These are phyloP conservation scores for Neopipo cinnamomea DNA, from an alignment of 2,113 vertebrate genomes.

Conservation along the genomic window DNA sequence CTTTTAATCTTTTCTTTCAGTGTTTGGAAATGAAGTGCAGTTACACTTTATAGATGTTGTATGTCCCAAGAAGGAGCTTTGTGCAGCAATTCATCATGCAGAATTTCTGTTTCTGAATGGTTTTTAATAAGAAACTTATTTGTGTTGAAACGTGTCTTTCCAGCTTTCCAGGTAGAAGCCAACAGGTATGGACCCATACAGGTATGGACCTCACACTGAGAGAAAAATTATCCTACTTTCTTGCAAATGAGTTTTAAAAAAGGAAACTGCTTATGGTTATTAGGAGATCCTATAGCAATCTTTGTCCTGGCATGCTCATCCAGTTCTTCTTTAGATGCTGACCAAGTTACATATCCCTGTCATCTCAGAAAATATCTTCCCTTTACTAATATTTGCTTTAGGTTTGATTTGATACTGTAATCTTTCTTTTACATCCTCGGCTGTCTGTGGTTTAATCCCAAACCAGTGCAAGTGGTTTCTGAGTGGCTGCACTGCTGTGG, in stretches of 20 bases:
- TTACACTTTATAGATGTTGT: neutral
- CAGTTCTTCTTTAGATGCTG: neutral
- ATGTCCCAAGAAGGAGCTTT: neutral
- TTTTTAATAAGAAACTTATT: neutral
- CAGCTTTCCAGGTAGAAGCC: neutral
- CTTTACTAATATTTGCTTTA: neutral
- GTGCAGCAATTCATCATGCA: neutral
- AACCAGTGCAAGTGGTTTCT: neutral
- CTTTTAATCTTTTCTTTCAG: neutral
- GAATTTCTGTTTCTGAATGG: neutral
- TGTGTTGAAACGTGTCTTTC: neutral
- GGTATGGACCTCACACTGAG: neutral
- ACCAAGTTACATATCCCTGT: neutral
- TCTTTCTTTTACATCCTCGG: neutral
- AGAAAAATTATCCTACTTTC: neutral
- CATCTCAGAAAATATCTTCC: neutral
- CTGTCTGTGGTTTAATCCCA: neutral
- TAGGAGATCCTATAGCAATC: neutral
- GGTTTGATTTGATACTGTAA: neutral
- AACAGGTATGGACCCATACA: neutral
- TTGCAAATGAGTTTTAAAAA: neutral
- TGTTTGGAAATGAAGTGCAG: neutral
- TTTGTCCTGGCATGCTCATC: neutral
- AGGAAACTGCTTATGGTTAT: neutral
- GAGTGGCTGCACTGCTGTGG: neutral